Percentiles rank a stretch among this genome's conserved stretches.
Conservation (phyloP, 2,888 invertebrate genomes). For the Arenicola marina region DNA sequence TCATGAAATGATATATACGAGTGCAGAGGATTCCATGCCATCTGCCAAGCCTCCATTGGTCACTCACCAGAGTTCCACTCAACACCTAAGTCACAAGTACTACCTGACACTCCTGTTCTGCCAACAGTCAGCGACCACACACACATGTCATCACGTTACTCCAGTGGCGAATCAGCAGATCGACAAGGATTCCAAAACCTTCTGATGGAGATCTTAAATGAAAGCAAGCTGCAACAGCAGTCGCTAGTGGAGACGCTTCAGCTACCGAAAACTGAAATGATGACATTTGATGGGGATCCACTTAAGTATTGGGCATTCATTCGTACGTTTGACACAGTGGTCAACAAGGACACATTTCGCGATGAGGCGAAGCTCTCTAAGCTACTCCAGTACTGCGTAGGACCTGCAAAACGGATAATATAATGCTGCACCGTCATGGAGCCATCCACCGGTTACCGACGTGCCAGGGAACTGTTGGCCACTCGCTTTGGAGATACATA, state of each 20-base stretch:
- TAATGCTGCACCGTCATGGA: background rate
- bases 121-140: too few species aligned
- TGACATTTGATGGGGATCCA: background rate
- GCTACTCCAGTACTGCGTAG: background rate
- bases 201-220: too few species aligned
- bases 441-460: background rate
- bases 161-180: too few species aligned
- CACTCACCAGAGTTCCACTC: too few species aligned
- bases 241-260: too few species aligned
- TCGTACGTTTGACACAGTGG: background rate
- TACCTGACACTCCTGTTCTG: too few species aligned
- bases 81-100: too few species aligned
- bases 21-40: background rate
- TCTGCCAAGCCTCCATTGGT: too few species aligned
- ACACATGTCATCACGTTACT: too few species aligned
- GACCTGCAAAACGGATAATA: background rate
- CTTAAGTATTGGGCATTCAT: background rate
- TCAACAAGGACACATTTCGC: background rate
- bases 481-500: background rate
- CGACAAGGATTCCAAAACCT: too few species aligned
- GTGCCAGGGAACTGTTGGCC: background rate
- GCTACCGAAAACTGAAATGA: too few species aligned
- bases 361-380: background rate
- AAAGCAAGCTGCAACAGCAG: too few species aligned
- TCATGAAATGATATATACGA: background rate